Base-by-base conservation (phyloP, 2,797 vertebrate genomes). In the Chiloscyllium punctatum region DNA sequence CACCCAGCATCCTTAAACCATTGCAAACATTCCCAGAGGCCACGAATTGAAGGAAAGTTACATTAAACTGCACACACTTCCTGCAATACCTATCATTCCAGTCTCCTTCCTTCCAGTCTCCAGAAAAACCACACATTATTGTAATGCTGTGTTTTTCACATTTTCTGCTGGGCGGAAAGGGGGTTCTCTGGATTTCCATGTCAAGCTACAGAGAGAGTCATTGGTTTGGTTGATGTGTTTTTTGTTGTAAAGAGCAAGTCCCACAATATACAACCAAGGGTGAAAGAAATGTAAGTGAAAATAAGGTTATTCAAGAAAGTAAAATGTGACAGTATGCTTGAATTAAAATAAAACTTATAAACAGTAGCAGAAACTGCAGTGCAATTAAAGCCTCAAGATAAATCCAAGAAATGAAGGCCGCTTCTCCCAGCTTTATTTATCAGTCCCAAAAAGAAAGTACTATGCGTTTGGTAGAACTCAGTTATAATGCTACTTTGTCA, bases 81-180 rank as follows among this genome's bases (percentile, higher is more conserved):
- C 90, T 92, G 90, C 66, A 37, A 42, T 68, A 92, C 90, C 69
- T 69, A 92, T 92, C 90, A 69, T 37, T 92, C 90, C 48, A 37
- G 62, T 92, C 88, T 92, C 62, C n/a, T 92, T 92, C 88, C 88
- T 68, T n/a, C 42, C 88, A 68, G n/a, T n/a, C 90, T 92, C 66
- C 90, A 69, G 66, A 69, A 62, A 92, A 62, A 92, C 66, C 62
- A 69, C n/a, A 69, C 62, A 69, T 92, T 92, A 42, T 48, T 69
- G 42, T 42, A 68, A 42, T 21, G 6, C 33, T n/a, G 30, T 21
- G 21, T 92, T 92, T 92, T 92, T 92, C 62, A 69, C 66, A 42
- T 92, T 69, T 37, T 92, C 21, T 92, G 66, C 66, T 21, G 37
- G n/a, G 66, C 57, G 11, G 57, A 1, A 11, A 1, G 11, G 37